Conservation (phyloP, 2,888 invertebrate genomes). For the Nesidiocoris tenuis region DNA sequence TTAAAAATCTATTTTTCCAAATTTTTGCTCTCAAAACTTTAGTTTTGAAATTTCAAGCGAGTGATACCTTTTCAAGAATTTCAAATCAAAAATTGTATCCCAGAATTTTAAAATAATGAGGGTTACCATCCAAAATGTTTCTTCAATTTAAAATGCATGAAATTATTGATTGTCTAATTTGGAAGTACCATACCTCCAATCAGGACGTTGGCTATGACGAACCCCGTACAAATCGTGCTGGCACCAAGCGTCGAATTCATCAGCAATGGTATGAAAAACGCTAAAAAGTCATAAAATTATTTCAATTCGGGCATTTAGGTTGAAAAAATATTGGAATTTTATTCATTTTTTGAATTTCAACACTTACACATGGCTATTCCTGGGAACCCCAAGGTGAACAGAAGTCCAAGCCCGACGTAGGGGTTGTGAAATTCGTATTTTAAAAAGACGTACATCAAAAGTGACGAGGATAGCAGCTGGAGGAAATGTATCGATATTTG, state of each 20-base stretch:
- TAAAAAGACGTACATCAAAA: slow-evolving; percentile 42
- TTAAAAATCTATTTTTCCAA: no score
- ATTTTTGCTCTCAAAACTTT: no score
- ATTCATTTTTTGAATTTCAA: no score
- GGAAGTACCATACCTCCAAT: slow-evolving; percentile 37
- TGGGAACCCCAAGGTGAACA: slow-evolving; percentile 32
- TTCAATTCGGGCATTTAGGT: no score
- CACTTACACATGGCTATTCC: slow-evolving; percentile 43
- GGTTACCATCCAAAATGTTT: not conserved
- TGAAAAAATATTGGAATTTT: no score
- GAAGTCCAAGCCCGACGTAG: slow-evolving; percentile 20
- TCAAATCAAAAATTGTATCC: no score
- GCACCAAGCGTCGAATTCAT: slow-evolving; percentile 46
- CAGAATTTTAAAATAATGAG: no score
- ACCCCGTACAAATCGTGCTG: slow-evolving; percentile 45
- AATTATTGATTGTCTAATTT: not conserved
- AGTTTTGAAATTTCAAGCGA: no score
- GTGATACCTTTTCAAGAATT: no score
- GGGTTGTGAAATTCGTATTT: slow-evolving; percentile 36
- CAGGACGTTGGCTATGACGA: slow-evolving; percentile 38
- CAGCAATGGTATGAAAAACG: slow-evolving; percentile 44
- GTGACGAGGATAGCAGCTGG: slow-evolving; percentile 44
- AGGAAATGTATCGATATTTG: slow-evolving; percentile 46
- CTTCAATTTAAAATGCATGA: not conserved
- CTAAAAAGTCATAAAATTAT: slow-evolving; percentile 42